Evolutionary conservation across 2,113 vertebrate species (phyloP).

Genomic region (Chiloscyllium plagiosum): DNA sequence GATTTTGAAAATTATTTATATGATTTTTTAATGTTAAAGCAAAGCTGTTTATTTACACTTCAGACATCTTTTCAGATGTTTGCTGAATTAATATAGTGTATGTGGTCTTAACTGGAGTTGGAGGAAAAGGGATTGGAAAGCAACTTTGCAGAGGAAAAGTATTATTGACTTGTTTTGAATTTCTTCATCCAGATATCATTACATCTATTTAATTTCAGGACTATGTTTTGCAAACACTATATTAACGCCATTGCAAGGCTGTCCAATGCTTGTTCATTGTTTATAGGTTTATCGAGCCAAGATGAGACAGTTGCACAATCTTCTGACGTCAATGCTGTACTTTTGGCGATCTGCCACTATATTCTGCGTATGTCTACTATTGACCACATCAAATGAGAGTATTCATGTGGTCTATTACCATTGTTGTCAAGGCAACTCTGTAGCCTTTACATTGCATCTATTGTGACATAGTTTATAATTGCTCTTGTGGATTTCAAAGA

Average conservation of each 20-base stretch:
- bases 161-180: neutral
- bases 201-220: neutral
- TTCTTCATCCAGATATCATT: neutral
- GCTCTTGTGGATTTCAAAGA: neutral
- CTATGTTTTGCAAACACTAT: constrained; percentile 8
- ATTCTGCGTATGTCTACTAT: constrained; percentile 42
- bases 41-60: neutral
- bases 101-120: neutral
- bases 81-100: neutral
- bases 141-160: neutral
- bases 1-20: neutral
- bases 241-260: neutral
- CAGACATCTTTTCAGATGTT: neutral
- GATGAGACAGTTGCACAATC: constrained; percentile 62
- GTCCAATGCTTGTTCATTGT: constrained; percentile 48
- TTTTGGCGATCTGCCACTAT: constrained; percentile 60
- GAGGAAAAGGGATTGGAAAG: neutral
- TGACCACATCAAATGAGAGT: constrained; percentile 39
- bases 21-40: neutral
- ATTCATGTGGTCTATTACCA: constrained; percentile 44
- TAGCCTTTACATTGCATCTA: constrained; percentile 32
- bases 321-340: constrained; percentile 73
- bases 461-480: constrained; percentile 24
- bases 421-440: constrained; percentile 45
- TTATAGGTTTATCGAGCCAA: constrained; percentile 61